phyloP scores from a whole-genome alignment of 2,888 invertebrate species.

The Panorpa germanica region DNA sequence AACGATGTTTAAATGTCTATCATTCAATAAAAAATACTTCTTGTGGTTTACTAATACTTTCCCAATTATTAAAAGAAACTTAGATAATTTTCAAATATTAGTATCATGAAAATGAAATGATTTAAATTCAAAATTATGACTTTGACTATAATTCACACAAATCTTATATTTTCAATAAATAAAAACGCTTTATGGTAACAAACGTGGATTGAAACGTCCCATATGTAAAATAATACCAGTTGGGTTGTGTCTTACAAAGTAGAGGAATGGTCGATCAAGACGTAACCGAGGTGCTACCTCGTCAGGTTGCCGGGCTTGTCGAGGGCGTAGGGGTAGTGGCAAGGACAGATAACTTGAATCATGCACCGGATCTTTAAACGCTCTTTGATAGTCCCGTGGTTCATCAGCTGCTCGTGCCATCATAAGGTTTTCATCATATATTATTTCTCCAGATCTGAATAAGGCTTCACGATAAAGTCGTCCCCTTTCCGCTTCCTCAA shows the following conservation, averaged over 20 bases:
- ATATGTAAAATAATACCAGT: constrained; percentile 79
- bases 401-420: constrained; percentile 21
- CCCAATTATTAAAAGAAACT: no score
- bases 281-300: constrained; percentile 51
- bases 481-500: constrained; percentile 19
- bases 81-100: no score
- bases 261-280: constrained; percentile 75
- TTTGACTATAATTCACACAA: no score
- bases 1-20: no score
- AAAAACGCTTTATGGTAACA: constrained; percentile 38
- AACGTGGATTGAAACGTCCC: constrained; percentile 71
- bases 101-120: no score
- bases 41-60: no score
- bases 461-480: constrained; percentile 14
- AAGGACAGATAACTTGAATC: constrained; percentile 31
- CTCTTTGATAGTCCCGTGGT: constrained; percentile 43
- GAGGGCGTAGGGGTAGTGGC: constrained; percentile 47
- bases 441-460: constrained; percentile 28
- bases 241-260: constrained; percentile 77
- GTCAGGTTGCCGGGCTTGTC: constrained; percentile 52
- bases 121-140: no score
- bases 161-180: no score
- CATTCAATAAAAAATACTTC: no score
- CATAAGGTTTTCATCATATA: constrained; percentile 15
- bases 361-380: constrained; percentile 44